Percentiles rank a stretch among this genome's conserved stretches.
phyloP scores from a whole-genome alignment of 2,888 invertebrate genomes.

The Papilio elwesi region DNA sequence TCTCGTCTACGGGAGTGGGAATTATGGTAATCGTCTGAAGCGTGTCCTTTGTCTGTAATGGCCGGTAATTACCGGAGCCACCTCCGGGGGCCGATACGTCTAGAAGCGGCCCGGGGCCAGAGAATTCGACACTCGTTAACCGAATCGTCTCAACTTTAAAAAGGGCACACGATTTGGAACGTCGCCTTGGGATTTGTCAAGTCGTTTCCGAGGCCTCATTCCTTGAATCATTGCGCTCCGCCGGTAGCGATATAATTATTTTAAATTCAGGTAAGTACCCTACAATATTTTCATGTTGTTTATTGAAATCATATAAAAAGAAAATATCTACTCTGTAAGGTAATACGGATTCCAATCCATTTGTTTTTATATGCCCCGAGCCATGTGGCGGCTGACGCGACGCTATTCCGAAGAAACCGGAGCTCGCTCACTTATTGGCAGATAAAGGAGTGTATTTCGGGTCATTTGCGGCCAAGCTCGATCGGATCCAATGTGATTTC shows the following conservation, averaged over 20 bases:
- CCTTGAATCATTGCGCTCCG: background rate
- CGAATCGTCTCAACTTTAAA: conserved; percentile 82
- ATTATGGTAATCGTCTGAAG: conserved; percentile 83
- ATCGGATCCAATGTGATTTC: conserved; percentile 77
- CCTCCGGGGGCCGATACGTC: conserved; percentile 79
- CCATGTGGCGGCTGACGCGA: conserved; percentile 68
- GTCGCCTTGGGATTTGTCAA: conserved; percentile 72
- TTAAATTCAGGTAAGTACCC: conserved; percentile 3
- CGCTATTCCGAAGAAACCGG: conserved; percentile 62
- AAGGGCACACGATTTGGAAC: conserved; percentile 81
- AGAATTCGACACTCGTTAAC: conserved; percentile 83
- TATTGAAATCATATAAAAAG: background rate
- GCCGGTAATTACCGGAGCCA: conserved; percentile 80
- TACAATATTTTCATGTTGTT: background rate
- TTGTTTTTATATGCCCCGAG: conserved; percentile 77
- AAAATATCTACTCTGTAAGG: background rate
- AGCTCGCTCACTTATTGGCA: conserved; percentile 76
- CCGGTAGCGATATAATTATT: background rate
- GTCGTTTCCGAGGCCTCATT: conserved; percentile 45
- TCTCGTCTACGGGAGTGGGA: conserved; percentile 78
- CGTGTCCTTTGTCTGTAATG: conserved; percentile 84
- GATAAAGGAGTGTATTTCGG: conserved; percentile 80
- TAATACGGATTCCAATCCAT: conserved; percentile 72
- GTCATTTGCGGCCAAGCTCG: conserved; percentile 75
- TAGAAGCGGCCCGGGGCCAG: conserved; percentile 69